Base-by-base conservation (phyloP, 2,797 vertebrate genomes). In the Argentina silus region DNA sequence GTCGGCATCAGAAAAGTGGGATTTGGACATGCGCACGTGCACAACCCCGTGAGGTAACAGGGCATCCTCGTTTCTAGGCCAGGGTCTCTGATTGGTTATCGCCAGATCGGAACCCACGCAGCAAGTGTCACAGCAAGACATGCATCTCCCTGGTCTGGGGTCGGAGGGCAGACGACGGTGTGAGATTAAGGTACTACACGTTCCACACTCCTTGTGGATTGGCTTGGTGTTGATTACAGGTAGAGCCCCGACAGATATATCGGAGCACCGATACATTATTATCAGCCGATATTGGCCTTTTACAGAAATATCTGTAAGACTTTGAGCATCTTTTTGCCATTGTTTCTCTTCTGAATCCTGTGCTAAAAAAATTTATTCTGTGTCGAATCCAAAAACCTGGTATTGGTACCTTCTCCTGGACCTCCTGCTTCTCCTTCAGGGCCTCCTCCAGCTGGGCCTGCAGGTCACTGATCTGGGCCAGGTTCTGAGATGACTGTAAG, bases 391-490 rank as follows among this genome's bases (percentile, higher is more conserved):
- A 36, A 4, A 36, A 36, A 36, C 4, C 27, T 36, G 27, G 27
- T 36, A 36, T 36, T 4, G 27, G 27, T 89, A 99, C 98, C 97
- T 96, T 98, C 85, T 99, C 98, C 83, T 98, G 97, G 6, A 97
- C 81, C 69, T 98, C 97, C 86, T 98, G 97, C 78, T 97, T 98
- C 87, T 98, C 97, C 87, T 97, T 99, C 81, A 89, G 92, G 83
- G 95, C 91, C 27, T 99, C 98, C 80, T 98, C 97, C 77, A 99
- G 91, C 86, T 99, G 97, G 9, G 93, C 91, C 70, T 99, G 97
- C 45, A 99, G 95, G 79, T 99, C 97, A 3, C 94, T 98, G 92
- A 98, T 98, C 93, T 99, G 97, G 0, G 95, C 96, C 89, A 99
- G 83, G 87, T 97, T 96, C 82, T 97, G 95, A 44, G 97, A 96